Base-by-base conservation (phyloP, 2,888 invertebrate species). In the Chorisops tibialis region DNA sequence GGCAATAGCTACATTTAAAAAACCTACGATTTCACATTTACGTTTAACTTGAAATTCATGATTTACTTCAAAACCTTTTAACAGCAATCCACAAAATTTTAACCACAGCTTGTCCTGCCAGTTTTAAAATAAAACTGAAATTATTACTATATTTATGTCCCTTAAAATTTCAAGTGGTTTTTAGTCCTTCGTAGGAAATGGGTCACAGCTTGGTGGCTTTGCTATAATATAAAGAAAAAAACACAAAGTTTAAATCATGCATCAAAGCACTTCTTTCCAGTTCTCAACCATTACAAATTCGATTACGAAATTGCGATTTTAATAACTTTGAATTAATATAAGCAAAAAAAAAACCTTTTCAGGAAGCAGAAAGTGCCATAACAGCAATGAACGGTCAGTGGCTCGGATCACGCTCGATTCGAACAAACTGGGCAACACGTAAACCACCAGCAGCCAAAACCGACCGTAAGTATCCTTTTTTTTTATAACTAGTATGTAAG, bases 331-430 rank as follows among this genome's bases (percentile, higher is more conserved):
- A 48, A 61, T 51, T 37, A 30, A 48, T 47, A 35, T n/a, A n/a
- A n/a, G n/a, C n/a, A n/a, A n/a, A n/a, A n/a, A n/a, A 45, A 41
- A 45, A 41, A 18, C 48, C 67, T 51, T 71, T 83, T 2, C 82
- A 92, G 92, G 98, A 99, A 81, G 99, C 99, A 63, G 98, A 99
- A 79, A 93, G 93, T 70, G 98, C 99, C 66, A 99, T 99, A 70
- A 89, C 92, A 59, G 93, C 93, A 64, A 99, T 99, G 99, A 99
- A 99, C 79, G 99, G 99, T 4, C 98, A 98, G 79, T 98, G 98
- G 97, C 84, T 99, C 62, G 98, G 99, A 39, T 94, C 94, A 70
- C 85, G 98, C 71, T 92, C 96, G 73, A 99, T 99, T 79, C 86
- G 99, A 72, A 99, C 99, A 73, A 99, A 99, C 83, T 99, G 99